These are phyloP conservation scores for Aphelinus atriplicis DNA, from an alignment of 1,140 invertebrate genomes.

Conservation along the genomic window DNA sequence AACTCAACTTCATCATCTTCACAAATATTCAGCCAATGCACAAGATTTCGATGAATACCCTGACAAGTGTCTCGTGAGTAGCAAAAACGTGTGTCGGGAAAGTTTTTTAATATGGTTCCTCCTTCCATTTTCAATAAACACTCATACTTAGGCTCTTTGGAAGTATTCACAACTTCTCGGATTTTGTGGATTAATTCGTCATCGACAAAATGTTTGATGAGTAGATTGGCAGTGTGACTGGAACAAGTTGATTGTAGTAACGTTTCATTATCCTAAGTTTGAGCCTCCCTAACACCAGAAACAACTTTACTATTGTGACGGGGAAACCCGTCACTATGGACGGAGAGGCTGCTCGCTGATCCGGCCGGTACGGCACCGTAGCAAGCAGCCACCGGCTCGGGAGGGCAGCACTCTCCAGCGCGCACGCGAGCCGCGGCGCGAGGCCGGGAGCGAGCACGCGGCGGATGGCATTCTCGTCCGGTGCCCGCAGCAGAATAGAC, in stretches of 20 bases:
- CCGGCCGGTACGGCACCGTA: too few species aligned
- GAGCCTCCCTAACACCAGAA: too few species aligned
- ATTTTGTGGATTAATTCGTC: not conserved
- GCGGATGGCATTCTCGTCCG: too few species aligned
- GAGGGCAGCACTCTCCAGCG: too few species aligned
- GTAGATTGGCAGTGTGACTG: not conserved
- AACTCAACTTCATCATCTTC: not conserved
- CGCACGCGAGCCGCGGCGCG: too few species aligned
- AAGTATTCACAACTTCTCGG: slow-evolving; percentile 4
- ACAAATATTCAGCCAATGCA: not conserved
- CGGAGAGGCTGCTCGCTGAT: too few species aligned
- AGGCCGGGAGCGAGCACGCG: too few species aligned
- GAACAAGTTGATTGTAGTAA: slow-evolving; percentile 8
- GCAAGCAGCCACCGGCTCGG: too few species aligned
- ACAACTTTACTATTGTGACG: too few species aligned
- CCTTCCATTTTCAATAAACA: not conserved
- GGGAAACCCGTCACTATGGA: too few species aligned
- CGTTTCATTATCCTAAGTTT: not conserved
- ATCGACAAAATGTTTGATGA: not conserved
- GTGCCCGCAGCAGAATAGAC: too few species aligned
- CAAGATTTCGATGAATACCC: slow-evolving; percentile 4
- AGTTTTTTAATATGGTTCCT: not conserved
- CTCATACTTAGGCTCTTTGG: slow-evolving; percentile 1
- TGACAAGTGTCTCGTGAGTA: not conserved
- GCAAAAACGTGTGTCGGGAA: not conserved